Base-by-base conservation (phyloP, 2,888 invertebrate genomes). In the Lithosia quadra region DNA sequence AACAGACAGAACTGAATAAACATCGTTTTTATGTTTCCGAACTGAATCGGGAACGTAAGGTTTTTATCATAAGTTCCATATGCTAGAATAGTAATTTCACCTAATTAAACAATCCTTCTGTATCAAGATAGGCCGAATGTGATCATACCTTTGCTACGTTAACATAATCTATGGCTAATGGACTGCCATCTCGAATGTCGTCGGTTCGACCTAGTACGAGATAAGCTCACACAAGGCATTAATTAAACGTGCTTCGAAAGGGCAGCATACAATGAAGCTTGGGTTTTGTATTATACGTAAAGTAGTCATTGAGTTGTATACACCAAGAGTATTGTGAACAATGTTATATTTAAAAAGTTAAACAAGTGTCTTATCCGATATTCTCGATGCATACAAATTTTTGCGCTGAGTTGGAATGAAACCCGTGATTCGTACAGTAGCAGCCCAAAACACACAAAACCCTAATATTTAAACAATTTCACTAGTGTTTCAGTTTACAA, bases 211-310 rank as follows among this genome's bases (percentile, higher is more conserved):
- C 74, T 74, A 77, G 67, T 73, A 81, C 72, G 76, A 85, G 85
- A 84, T 85, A 84, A 84, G 80, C 71, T 75, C 79, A 73, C 81
- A 78, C 60, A 61, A 67, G 66, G 79, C 82, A 85, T 84, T 84
- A 85, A 86, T 86, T 85, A 85, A 80, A 79, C 73, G 79, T 77
- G 83, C 84, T 77, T 67, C 56, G 71, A 57, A 68, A 63, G 49
- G 67, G 34, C 18, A 34, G 15, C 22, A 21, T 77, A 78, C 79
- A 76, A 74, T 75, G 75, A 73, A 34, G 58, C 60, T 53, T 22
- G 15, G 43, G 11, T 39, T 33, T 43, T 21, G 21, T 59, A 49
- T 34, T 21, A 53, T 21, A 34, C 36, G 33, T 15, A 60, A 36
- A 34, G 34, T 10, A 7, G 28, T 28, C 28, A 28, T 28, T 28